Conservation (phyloP, 2,797 vertebrate species). For the Macroramphosus scolopax region DNA sequence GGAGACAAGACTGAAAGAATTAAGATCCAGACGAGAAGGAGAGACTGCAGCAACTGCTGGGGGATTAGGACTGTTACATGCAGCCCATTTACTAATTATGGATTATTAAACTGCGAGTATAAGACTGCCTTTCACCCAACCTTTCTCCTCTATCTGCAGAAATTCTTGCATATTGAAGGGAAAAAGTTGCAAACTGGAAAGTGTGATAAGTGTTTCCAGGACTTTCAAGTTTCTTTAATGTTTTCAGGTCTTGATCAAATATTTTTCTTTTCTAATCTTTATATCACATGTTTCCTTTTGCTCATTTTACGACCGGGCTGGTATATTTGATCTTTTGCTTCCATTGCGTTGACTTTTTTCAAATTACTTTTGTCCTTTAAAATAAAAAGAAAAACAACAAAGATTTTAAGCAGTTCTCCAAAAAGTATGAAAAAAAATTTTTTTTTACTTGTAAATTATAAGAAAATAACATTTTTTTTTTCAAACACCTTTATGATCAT, state of each 20-base stretch:
- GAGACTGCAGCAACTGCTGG: not conserved
- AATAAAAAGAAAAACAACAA: not conserved
- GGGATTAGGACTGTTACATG: conserved; percentile 4
- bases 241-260: too few relatives aligned
- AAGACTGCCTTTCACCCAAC: not conserved
- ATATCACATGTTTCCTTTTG: not conserved
- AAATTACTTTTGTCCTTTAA: not conserved
- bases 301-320: too few relatives aligned
- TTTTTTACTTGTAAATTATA: too few relatives aligned
- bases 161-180: not conserved
- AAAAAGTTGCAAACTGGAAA: not conserved
- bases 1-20: too few relatives aligned
- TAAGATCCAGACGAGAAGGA: not conserved
- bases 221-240: too few relatives aligned
- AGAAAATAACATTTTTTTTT: not conserved
- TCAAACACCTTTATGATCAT: conserved; percentile 1
- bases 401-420: not conserved
- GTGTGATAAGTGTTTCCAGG: too few relatives aligned
- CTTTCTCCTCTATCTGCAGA: not conserved
- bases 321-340: too few relatives aligned
- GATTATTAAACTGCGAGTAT: conserved; percentile 1
- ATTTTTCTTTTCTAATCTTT: not conserved
- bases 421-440: not conserved
- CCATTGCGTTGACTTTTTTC: too few relatives aligned
- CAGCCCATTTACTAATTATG: conserved; percentile 3